Base-by-base conservation (phyloP, 2,797 vertebrate genomes). In the Onychomys arenicola region DNA sequence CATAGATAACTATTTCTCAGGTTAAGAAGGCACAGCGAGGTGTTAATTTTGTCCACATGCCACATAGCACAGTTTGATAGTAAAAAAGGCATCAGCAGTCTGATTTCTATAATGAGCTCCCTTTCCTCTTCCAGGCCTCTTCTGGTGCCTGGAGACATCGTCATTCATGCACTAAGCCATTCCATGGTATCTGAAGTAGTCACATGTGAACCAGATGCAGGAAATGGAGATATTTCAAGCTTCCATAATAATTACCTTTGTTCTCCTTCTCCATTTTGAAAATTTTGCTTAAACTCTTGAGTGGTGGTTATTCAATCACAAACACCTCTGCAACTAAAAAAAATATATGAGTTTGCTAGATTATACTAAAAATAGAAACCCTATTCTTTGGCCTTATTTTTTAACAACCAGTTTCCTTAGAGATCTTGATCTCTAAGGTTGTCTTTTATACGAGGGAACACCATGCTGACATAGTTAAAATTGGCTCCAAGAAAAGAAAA, bases 261-360 rank as follows among this genome's bases (percentile, higher is more conserved):
- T 94, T 92, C 32, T 80, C 27, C 16, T 86, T 91, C 89, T 91
- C 83, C 27, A 49, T 88, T 85, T 93, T 78, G 78, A 92, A 96
- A 59, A 0, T 92, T 96, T 95, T 92, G 16, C 7, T 75, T n/a
- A 91, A 92, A 95, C 69, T 19, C 2, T 25, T 81, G 57, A 92
- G 11, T 91, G 71, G 11, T 76, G 1, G 12, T 81, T 29, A 77
- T 84, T 94, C 12, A 89, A 63, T 77, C 32, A n/a, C 75, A 80
- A 92, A 94, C 9, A 55, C 17, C 25, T 78, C 9, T 9, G 57
- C 9, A 91, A 34, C 84, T 40, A 71, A 96, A 83, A 78, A 29
- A 84, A 87, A 86, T 27, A 34, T 9, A 61, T 17, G 67, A 46
- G 75, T 25, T 46, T 76, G 1, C 37, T 49, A 55, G 9, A 32